A percentile compares a stretch with the other conserved stretches of the same genome.
Evolutionary conservation across 2,888 invertebrate genomes (phyloP).

Genomic region (Cremastinae sp.): DNA sequence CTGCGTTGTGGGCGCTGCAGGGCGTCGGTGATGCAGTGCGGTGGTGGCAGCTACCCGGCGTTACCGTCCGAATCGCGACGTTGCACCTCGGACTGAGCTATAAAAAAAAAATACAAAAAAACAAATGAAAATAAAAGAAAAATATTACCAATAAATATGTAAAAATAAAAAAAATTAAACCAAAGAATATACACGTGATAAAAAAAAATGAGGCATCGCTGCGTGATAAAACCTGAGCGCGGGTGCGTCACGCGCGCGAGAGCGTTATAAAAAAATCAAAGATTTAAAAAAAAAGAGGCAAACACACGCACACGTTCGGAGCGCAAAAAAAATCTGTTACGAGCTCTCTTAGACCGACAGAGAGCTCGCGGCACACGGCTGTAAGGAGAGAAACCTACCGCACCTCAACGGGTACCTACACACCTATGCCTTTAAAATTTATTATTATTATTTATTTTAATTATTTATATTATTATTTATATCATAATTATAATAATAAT

Average conservation of each 20-base stretch:
- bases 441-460: constrained; percentile 54
- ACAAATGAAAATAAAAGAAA: constrained; percentile 25
- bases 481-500: constrained; percentile 13
- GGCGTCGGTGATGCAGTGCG: constrained; percentile 80
- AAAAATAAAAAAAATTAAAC: constrained; percentile 29
- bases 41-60: constrained; percentile 76
- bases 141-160: constrained; percentile 69
- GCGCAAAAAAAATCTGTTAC: constrained; percentile 73
- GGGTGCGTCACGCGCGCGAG: constrained; percentile 54
- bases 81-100: constrained; percentile 27
- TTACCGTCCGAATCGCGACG: constrained; percentile 1
- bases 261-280: constrained; percentile 37
- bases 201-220: constrained; percentile 65
- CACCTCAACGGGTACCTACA: constrained; percentile 79
- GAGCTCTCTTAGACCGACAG: constrained; percentile 75
- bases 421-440: constrained; percentile 75
- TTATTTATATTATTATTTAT: constrained; percentile 28
- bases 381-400: constrained; percentile 78
- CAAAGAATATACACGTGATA: neutral
- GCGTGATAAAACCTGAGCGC: constrained; percentile 64
- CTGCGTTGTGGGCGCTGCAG: constrained; percentile 78
- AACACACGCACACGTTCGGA: constrained; percentile 44
- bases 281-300: constrained; percentile 29
- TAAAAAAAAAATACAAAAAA: constrained; percentile 1
- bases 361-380: constrained; percentile 76